Conservation (phyloP, 2,797 vertebrate species). For the Moxostoma hubbsi region DNA sequence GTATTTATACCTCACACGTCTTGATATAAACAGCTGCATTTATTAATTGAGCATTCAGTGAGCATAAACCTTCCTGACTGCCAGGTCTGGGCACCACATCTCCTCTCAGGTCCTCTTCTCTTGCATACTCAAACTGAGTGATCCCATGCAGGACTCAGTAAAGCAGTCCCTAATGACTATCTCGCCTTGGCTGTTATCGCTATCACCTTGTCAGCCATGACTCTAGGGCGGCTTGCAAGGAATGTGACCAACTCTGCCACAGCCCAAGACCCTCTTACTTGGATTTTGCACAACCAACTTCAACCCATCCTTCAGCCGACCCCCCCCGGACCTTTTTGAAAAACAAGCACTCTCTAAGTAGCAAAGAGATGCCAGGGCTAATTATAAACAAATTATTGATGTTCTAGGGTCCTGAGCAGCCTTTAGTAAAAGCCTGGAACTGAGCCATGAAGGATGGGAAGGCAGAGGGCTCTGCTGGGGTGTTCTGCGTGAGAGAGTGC, state of each 20-base stretch:
- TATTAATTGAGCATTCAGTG: slow-evolving; percentile 69
- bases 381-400: slow-evolving; percentile 86
- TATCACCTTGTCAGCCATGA: slow-evolving; percentile 75
- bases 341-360: slow-evolving; percentile 83
- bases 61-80: slow-evolving; percentile 54
- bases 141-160: slow-evolving; percentile 76
- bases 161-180: slow-evolving; percentile 69
- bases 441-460: slow-evolving; percentile 17
- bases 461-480: slow-evolving; percentile 45
- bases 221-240: slow-evolving; percentile 75
- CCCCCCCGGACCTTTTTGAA: slow-evolving; percentile 78
- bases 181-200: slow-evolving; percentile 76
- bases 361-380: slow-evolving; percentile 82
- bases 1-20: slow-evolving; percentile 75
- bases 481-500: slow-evolving; percentile 78
- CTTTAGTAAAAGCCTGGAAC: slow-evolving; percentile 59
- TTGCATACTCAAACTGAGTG: slow-evolving; percentile 73
- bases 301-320: slow-evolving; percentile 67
- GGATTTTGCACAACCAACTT: slow-evolving; percentile 13
- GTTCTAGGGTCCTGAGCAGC: slow-evolving; percentile 68
- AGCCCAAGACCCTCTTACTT: slow-evolving; percentile 48
- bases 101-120: slow-evolving; percentile 38
- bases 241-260: slow-evolving; percentile 69
- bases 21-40: slow-evolving; percentile 70
- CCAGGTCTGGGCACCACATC: slow-evolving; percentile 48